Evolutionary conservation across 2,113 vertebrate genomes (phyloP).

Genomic region (Andinoacara biseriatus): DNA sequence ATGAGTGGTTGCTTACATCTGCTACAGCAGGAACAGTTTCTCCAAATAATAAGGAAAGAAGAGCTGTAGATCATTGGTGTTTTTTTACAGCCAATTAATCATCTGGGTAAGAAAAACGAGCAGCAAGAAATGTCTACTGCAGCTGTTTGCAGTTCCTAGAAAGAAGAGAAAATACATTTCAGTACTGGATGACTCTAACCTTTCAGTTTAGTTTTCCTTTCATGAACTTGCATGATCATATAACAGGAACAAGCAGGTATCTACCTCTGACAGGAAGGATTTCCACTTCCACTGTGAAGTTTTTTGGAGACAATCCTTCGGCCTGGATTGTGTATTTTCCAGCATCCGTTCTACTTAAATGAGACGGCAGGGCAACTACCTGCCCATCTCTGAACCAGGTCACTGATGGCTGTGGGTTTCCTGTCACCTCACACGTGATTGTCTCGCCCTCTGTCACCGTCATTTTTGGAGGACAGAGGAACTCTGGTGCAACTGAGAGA

Average conservation of each 20-base stretch:
- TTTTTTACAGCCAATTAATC: slow-evolving; percentile 32
- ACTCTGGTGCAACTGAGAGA: slow-evolving; percentile 50
- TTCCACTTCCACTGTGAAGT: slow-evolving; percentile 60
- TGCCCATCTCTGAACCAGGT: slow-evolving; percentile 59
- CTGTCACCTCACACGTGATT: slow-evolving; percentile 52
- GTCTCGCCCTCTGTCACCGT: slow-evolving; percentile 45
- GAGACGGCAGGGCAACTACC: slow-evolving; percentile 28
- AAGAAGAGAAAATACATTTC: neutral
- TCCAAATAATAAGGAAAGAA: neutral
- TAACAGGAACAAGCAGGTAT: neutral
- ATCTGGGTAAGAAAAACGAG: slow-evolving; percentile 23
- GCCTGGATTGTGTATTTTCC: slow-evolving; percentile 53
- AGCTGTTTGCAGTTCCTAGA: slow-evolving; percentile 49
- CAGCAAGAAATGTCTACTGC: slow-evolving; percentile 20
- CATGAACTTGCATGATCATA: neutral
- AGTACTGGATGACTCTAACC: neutral
- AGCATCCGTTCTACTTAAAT: slow-evolving; percentile 36
- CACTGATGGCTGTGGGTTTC: slow-evolving; percentile 60
- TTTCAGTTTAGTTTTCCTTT: neutral
- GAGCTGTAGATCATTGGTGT: neutral
- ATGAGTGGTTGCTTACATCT: neutral
- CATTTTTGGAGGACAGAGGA: slow-evolving; percentile 33
- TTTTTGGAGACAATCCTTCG: slow-evolving; percentile 16
- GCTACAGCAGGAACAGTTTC: neutral
- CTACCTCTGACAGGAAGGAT: slow-evolving; percentile 45